Conservation (phyloP, 2,888 invertebrate genomes). For the Diarsia rubi region DNA sequence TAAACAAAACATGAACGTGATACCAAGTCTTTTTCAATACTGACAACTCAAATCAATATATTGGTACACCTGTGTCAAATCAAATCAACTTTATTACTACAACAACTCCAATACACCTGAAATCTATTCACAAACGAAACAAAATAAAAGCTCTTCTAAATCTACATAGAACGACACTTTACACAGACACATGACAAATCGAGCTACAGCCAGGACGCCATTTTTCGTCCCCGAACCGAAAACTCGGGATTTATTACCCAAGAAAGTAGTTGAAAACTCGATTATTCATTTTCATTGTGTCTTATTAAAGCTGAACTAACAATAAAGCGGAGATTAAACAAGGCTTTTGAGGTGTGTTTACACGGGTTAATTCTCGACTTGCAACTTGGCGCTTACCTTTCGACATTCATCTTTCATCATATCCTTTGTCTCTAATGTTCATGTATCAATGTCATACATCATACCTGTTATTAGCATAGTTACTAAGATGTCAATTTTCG, state of each 20-base stretch:
- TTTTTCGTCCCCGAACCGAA: conserved; percentile 42
- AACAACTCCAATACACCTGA: conserved; percentile 10
- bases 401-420: too few relatives aligned
- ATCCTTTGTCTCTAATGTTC: too few relatives aligned
- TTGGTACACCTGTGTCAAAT: conserved; percentile 13
- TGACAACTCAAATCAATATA: conserved; percentile 5
- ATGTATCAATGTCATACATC: too few relatives aligned
- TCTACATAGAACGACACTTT: conserved; percentile 57
- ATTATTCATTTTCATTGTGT: conserved; percentile 65
- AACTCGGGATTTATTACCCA: conserved; percentile 49
- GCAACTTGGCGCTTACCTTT: not conserved
- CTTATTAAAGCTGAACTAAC: conserved; percentile 54
- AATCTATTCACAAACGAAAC: conserved; percentile 39
- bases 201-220: conserved; percentile 24
- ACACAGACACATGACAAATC: conserved; percentile 56
- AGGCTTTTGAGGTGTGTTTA: conserved; percentile 11
- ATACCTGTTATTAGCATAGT: too few relatives aligned
- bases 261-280: conserved; percentile 57
- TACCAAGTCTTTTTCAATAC: not conserved
- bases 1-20: too few relatives aligned
- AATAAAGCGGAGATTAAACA: conserved; percentile 51
- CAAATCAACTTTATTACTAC: conserved; percentile 27
- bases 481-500: too few relatives aligned
- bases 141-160: conserved; percentile 54
- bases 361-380: not conserved